phyloP scores from a whole-genome alignment of 64 coral and sea anemone species.

The Catalaphyllia jardinei region DNA sequence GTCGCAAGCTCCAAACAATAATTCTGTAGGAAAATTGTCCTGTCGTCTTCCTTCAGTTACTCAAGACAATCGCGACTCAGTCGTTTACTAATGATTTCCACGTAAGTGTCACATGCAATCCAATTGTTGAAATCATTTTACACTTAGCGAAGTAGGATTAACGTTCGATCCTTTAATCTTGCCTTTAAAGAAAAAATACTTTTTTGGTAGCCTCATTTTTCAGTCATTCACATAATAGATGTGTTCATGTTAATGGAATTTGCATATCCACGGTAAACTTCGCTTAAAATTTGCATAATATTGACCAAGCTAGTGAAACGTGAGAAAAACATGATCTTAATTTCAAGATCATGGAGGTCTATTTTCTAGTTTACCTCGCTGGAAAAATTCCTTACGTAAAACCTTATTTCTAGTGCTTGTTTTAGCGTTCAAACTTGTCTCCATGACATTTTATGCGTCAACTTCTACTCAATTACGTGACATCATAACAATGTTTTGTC shows the following conservation, averaged over 20 bases:
- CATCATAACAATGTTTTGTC: constrained; percentile 35
- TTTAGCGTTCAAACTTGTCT: background rate
- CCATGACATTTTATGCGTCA: background rate
- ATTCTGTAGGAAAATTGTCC: background rate
- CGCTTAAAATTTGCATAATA: constrained; percentile 31
- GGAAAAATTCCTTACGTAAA: background rate
- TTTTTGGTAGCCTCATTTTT: constrained; percentile 10
- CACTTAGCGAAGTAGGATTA: constrained; percentile 14
- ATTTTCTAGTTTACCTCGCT: background rate
- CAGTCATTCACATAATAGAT: background rate
- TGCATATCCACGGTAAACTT: constrained; percentile 43
- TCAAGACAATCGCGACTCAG: background rate
- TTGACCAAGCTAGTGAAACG: constrained; percentile 21
- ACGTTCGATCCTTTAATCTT: constrained; percentile 43
- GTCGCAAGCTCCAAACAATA: background rate
- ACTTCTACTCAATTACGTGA: constrained; percentile 30
- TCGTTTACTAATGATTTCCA: background rate
- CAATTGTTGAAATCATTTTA: background rate
- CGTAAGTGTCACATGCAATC: constrained; percentile 11
- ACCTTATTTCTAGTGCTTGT: background rate
- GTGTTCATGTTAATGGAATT: constrained; percentile 11
- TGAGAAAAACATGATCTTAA: background rate
- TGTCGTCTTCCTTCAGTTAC: background rate
- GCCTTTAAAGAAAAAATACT: background rate
- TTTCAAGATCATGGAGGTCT: background rate